Conservation (phyloP, 2,888 invertebrate species). For the Harpalus rubripes region DNA sequence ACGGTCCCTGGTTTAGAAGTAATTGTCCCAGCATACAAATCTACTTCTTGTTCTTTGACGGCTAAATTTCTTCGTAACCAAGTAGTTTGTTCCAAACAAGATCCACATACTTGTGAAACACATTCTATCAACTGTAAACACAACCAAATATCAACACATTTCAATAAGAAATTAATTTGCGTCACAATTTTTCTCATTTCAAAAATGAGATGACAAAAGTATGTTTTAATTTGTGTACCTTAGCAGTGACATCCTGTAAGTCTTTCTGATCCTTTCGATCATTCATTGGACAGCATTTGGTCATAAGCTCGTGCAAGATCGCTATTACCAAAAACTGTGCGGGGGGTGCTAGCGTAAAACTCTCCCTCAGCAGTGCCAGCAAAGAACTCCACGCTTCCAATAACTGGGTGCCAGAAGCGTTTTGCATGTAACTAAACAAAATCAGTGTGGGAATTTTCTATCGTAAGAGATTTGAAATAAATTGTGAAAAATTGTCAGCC, state of each 20-base stretch:
- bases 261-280: conserved; percentile 89
- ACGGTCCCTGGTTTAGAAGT: conserved; percentile 74
- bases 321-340: conserved; percentile 89
- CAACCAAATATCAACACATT: conserved; percentile 1
- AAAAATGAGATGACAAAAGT: conserved; percentile 38
- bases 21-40: conserved; percentile 73
- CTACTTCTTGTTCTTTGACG: conserved; percentile 86
- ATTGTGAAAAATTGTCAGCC: too few species aligned
- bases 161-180: neutral
- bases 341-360: conserved; percentile 85
- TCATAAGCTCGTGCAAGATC: conserved; percentile 90
- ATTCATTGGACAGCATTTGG: conserved; percentile 86
- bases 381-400: conserved; percentile 89
- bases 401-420: conserved; percentile 84
- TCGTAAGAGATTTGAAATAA: too few species aligned
- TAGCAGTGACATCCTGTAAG: conserved; percentile 86
- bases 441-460: too few species aligned
- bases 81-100: conserved; percentile 93
- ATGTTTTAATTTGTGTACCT: conserved; percentile 75
- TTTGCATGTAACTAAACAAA: conserved; percentile 81
- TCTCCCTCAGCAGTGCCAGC: conserved; percentile 87
- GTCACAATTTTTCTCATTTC: neutral
- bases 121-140: conserved; percentile 84
- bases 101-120: conserved; percentile 90
- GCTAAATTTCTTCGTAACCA: conserved; percentile 91